Evolutionary conservation across 2,888 invertebrate species (phyloP).

Genomic region (Tholera decimalis): DNA sequence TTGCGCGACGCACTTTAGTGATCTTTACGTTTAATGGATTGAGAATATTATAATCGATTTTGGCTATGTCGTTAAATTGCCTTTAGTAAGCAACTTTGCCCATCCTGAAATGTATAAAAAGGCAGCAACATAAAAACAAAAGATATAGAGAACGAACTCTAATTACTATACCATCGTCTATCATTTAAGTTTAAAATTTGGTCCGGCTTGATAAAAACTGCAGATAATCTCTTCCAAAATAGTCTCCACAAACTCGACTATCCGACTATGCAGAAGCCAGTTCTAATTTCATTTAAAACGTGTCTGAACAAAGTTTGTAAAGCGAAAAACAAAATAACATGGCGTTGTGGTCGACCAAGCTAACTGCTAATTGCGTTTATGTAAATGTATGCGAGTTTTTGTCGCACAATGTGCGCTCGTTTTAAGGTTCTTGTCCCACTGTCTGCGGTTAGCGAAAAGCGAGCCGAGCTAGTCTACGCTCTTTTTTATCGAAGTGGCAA

Average conservation of each 20-base stretch:
- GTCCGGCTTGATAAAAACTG: neutral
- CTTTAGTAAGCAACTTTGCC: no score
- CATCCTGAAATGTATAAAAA: no score
- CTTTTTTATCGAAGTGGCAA: no score
- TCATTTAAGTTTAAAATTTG: neutral
- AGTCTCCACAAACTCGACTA: constrained; percentile 3
- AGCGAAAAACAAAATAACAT: constrained; percentile 46
- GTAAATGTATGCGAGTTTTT: constrained; percentile 63
- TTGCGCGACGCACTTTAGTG: neutral
- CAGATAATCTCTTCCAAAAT: constrained; percentile 16
- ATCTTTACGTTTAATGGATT: no score
- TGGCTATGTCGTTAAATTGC: no score
- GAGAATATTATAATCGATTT: no score
- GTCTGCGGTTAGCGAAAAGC: neutral
- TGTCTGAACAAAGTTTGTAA: constrained; percentile 46
- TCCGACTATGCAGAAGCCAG: constrained; percentile 18
- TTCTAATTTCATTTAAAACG: constrained; percentile 52
- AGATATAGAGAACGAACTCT: no score
- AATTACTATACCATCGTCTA: no score
- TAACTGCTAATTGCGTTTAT: constrained; percentile 69
- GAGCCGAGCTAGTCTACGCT: neutral
- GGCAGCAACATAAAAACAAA: no score
- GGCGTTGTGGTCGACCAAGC: constrained; percentile 32
- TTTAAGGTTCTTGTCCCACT: neutral
- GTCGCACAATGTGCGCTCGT: constrained; percentile 47